Percentiles rank a stretch among this genome's conserved stretches.
phyloP scores from a whole-genome alignment of 2,888 invertebrate species.

The Scrobipalpa costella region DNA sequence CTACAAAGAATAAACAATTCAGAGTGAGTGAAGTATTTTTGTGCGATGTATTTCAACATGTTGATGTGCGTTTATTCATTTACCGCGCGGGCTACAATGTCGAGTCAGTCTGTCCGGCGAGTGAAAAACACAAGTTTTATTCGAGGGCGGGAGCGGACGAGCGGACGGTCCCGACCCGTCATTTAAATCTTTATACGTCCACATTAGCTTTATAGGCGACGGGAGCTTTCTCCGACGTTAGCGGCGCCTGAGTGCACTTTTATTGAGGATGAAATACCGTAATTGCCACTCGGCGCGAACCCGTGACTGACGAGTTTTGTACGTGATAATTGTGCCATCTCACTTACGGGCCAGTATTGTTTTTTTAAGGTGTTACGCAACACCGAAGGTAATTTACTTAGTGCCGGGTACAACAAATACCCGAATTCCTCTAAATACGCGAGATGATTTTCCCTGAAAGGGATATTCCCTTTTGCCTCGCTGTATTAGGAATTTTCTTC shows the following conservation, averaged over 20 bases:
- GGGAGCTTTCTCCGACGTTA: slow-evolving; percentile 64
- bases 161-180: slow-evolving; percentile 48
- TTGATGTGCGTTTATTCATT: background rate
- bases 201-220: slow-evolving; percentile 74
- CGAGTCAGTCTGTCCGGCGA: background rate
- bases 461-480: slow-evolving; percentile 7
- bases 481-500: slow-evolving; percentile 21
- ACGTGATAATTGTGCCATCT: slow-evolving; percentile 70
- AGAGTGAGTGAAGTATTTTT: background rate
- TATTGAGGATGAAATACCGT: slow-evolving; percentile 76
- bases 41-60: background rate
- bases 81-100: background rate
- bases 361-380: slow-evolving; percentile 27
- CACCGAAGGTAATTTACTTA: slow-evolving; percentile 15
- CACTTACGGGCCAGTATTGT: slow-evolving; percentile 45
- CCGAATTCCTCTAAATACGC: slow-evolving; percentile 1
- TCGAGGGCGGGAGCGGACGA: slow-evolving; percentile 24
- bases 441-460: slow-evolving; percentile 2
- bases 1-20: slow-evolving; percentile 2
- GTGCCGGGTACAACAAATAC: slow-evolving; percentile 12
- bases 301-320: slow-evolving; percentile 70
- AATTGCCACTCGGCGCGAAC: slow-evolving; percentile 72
- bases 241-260: slow-evolving; percentile 75
- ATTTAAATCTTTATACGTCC: slow-evolving; percentile 76
- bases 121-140: slow-evolving; percentile 19